Evolutionary conservation across 2,888 invertebrate species (phyloP).

Genomic region (Drosophila pegasa): DNA sequence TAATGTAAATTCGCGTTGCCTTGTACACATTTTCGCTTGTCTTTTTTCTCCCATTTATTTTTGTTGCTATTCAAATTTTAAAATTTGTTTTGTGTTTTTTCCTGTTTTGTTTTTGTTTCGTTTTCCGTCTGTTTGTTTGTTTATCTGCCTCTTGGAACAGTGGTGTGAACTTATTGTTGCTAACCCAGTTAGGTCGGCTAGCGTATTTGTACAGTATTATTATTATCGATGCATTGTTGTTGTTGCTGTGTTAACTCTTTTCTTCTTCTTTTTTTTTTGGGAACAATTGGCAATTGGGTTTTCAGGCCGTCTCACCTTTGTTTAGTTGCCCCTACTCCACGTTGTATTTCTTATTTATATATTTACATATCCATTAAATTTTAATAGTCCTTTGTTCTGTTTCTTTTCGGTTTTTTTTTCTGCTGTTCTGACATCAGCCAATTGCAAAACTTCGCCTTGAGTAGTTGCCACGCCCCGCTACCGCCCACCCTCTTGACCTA

Average conservation of each 20-base stretch:
- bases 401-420: constrained; percentile 18
- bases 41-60: constrained; percentile 14
- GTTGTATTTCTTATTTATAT: constrained; percentile 36
- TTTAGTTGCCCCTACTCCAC: constrained; percentile 46
- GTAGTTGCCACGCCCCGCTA: constrained; percentile 2
- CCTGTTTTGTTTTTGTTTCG: constrained; percentile 25
- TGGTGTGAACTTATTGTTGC: constrained; percentile 58
- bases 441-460: constrained; percentile 38
- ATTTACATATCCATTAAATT: constrained; percentile 73
- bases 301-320: constrained; percentile 55
- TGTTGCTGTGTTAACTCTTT: constrained; percentile 30
- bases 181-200: constrained; percentile 63
- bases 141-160: constrained; percentile 26
- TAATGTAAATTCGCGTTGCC: constrained; percentile 62
- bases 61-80: constrained; percentile 15
- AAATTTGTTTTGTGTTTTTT: not conserved
- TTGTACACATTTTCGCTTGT: constrained; percentile 37
- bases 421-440: constrained; percentile 59
- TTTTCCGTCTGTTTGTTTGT: constrained; percentile 42
- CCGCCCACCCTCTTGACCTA: constrained; percentile 30
- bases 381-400: constrained; percentile 59
- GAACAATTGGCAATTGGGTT: constrained; percentile 60
- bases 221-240: constrained; percentile 17
- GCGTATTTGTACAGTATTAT: constrained; percentile 26
- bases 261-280: constrained; percentile 22